Base-by-base conservation (phyloP, 2,888 invertebrate genomes). In the Cephus sareptanus region DNA sequence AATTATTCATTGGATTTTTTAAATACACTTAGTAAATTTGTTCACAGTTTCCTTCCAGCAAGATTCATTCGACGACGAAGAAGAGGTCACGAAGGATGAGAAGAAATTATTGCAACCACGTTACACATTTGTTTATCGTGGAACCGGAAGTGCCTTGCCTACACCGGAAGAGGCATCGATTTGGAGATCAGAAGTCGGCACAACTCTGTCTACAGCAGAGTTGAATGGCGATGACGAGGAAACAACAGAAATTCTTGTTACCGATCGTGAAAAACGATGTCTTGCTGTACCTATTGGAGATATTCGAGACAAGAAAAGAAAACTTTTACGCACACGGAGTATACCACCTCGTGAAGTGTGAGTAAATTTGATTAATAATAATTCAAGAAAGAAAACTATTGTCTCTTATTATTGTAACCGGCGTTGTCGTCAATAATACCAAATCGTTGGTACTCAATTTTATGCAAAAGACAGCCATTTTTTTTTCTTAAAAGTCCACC, bases 281-380 rank as follows among this genome's bases (percentile, higher is more conserved):
- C 84, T 91, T 74, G 89, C 90, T 12, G 91, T 91, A 75, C 91
- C 91, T 71, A 91, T 91, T 75, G 90, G 88, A 34, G 90, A 91
- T 81, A 71, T 86, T 37, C 86, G 86, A 71, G 91, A 91, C 79
- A 91, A 90, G 75, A 91, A 91, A 80, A 82, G 90, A 33, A 91
- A 90, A 80, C 82, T 91, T 11, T 79, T 89, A 15, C 85, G 89
- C 74, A 89, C 88, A 1, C 88, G 89, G n/a, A 90, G 88, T 81
- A 85, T 86, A 11, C 81, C 78, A 31, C 77, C 81, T 30, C 71
- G 71, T 15, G 33, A 1, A 23, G 9, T 12, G 71, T 71, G 71
- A 71, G 71, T 71, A 56, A 56, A 56, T 23, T 56, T 56, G 15
- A 40, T 1, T 40, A 15, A 40, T 15, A 15, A 40, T 40, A 15